Percentiles rank a stretch among this genome's conserved stretches.
phyloP scores from a whole-genome alignment of 2,113 vertebrate species.

The Struthio camelus region DNA sequence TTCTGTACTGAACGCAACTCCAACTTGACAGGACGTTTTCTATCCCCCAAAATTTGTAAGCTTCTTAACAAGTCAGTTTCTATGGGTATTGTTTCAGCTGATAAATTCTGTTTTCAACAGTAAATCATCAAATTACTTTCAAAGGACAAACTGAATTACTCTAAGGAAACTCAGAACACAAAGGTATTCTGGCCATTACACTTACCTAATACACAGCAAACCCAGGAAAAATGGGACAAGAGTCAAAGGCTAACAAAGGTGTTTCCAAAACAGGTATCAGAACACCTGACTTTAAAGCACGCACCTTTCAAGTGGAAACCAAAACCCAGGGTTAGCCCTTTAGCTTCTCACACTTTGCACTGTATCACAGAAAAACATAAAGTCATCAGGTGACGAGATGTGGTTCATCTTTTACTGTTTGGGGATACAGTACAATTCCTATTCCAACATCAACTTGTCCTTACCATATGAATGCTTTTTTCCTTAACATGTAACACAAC shows the following conservation, averaged over 20 bases:
- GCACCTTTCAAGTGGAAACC: not conserved
- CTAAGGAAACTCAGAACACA: not conserved
- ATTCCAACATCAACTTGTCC: not conserved
- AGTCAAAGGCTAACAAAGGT: not conserved
- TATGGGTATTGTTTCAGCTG: not conserved
- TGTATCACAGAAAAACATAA: not conserved
- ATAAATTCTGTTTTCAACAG: not conserved
- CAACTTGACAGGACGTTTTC: not conserved
- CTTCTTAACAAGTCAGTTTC: not conserved
- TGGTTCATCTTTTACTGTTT: rapidly evolving
- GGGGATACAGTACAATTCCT: not conserved
- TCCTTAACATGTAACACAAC: not conserved
- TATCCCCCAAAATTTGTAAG: not conserved
- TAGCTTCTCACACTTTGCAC: not conserved
- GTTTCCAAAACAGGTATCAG: not conserved
- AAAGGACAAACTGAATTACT: not conserved
- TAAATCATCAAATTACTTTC: not conserved
- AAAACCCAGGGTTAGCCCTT: not conserved
- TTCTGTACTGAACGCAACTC: not conserved
- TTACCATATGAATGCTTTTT: not conserved
- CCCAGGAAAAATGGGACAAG: not conserved
- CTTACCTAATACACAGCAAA: not conserved
- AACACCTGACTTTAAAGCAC: not conserved
- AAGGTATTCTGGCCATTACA: not conserved
- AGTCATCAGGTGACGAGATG: not conserved